phyloP scores from a whole-genome alignment of 2,797 vertebrate species.

The Tokudaia muenninki region DNA sequence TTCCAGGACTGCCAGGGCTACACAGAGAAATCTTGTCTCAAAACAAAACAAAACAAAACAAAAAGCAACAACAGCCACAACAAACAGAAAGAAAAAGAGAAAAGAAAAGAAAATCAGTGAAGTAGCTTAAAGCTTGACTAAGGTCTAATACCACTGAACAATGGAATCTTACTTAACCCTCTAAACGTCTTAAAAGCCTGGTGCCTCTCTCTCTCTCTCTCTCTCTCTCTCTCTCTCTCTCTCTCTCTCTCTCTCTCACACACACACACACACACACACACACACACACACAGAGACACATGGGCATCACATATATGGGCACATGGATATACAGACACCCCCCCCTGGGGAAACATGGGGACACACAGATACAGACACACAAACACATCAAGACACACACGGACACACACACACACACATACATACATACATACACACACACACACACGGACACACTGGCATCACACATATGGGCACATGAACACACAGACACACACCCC shows the following conservation, averaged over 20 bases:
- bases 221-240: background rate
- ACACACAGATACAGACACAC: background rate
- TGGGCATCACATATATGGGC: too few relatives aligned
- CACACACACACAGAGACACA: too few relatives aligned
- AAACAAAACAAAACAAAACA: background rate
- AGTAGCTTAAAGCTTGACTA: constrained; percentile 21
- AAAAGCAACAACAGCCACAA: background rate
- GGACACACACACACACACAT: background rate
- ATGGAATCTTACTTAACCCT: background rate
- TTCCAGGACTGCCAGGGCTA: background rate
- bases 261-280: background rate
- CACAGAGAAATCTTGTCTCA: background rate
- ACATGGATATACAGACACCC: too few relatives aligned
- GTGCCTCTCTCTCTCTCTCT: too few relatives aligned
- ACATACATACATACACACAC: background rate
- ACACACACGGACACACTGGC: too few relatives aligned
- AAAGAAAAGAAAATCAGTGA: background rate
- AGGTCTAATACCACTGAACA: background rate
- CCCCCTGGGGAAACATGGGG: too few relatives aligned
- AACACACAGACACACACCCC: background rate
- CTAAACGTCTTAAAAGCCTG: constrained; percentile 7
- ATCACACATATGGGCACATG: too few relatives aligned
- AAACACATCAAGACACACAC: background rate
- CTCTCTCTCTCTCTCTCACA: too few relatives aligned
- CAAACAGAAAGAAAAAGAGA: background rate